Conservation (phyloP, 2,113 vertebrate species). For the Neolamprologus fasciatus region DNA sequence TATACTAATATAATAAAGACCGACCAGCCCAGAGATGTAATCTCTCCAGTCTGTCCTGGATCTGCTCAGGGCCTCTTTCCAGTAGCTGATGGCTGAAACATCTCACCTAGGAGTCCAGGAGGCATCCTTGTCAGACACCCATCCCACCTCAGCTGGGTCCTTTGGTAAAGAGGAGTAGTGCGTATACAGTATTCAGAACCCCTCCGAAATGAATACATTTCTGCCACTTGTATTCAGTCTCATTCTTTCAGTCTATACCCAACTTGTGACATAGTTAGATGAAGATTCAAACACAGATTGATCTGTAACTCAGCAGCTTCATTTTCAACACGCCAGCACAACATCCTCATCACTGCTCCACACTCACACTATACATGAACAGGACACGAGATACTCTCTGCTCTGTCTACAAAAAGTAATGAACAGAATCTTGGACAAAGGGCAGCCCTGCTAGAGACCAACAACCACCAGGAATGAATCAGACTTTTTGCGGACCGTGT, state of each 20-base stretch:
- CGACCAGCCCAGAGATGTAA: neutral
- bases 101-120: neutral
- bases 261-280: neutral
- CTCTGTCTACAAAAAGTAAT: neutral
- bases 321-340: neutral
- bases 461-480: neutral
- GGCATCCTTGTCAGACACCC: neutral
- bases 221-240: fast-evolving
- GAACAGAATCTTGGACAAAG: neutral
- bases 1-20: fast-evolving
- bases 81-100: neutral
- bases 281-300: fast-evolving
- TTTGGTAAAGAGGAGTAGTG: neutral
- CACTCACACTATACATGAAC: neutral
- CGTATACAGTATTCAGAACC: neutral
- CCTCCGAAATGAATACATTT: neutral
- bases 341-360: neutral
- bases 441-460: neutral
- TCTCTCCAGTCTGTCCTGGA: neutral
- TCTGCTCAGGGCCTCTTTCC: fast-evolving
- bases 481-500: neutral
- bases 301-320: neutral
- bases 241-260: neutral
- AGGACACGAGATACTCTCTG: neutral
- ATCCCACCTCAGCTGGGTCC: neutral